A percentile compares a stretch with the other conserved stretches of the same genome.
These are phyloP conservation scores for Ornithoptera priamus DNA, from an alignment of 2,888 invertebrate species.

Conservation along the genomic window DNA sequence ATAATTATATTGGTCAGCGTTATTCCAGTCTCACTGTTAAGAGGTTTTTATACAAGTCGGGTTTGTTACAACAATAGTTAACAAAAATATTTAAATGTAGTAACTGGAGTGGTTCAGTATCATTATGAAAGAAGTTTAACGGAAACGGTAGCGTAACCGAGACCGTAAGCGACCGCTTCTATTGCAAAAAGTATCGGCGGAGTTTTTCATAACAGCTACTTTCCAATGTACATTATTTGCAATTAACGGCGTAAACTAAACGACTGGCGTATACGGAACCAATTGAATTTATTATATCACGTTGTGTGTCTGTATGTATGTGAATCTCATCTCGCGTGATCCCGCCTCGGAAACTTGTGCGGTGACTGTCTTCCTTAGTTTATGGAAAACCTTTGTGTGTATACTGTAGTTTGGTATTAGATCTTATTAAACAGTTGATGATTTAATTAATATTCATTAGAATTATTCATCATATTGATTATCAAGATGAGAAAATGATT, in stretches of 20 bases:
- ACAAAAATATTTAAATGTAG: neutral
- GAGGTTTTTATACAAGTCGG: too few species aligned
- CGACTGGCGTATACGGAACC: constrained; percentile 53
- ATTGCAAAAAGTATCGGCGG: constrained; percentile 26
- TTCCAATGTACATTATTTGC: constrained; percentile 35
- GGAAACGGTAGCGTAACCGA: constrained; percentile 1
- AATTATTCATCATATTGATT: too few species aligned
- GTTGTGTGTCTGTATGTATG: neutral
- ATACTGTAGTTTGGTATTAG: too few species aligned
- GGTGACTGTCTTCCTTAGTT: constrained; percentile 6
- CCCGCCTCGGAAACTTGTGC: constrained; percentile 16
- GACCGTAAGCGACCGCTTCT: neutral
- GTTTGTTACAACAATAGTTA: too few species aligned
- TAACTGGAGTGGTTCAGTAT: neutral
- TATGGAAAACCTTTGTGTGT: neutral
- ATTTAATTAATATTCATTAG: too few species aligned
- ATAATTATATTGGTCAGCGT: too few species aligned
- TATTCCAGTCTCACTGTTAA: too few species aligned
- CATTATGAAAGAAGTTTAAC: neutral
- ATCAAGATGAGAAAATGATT: too few species aligned
- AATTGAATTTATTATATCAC: constrained; percentile 35
- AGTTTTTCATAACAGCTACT: constrained; percentile 34
- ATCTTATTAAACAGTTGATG: too few species aligned
- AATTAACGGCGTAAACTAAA: constrained; percentile 39
- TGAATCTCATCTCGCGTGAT: constrained; percentile 33